phyloP scores from a whole-genome alignment of 2,797 vertebrate species.

The Crenuchus spilurus region DNA sequence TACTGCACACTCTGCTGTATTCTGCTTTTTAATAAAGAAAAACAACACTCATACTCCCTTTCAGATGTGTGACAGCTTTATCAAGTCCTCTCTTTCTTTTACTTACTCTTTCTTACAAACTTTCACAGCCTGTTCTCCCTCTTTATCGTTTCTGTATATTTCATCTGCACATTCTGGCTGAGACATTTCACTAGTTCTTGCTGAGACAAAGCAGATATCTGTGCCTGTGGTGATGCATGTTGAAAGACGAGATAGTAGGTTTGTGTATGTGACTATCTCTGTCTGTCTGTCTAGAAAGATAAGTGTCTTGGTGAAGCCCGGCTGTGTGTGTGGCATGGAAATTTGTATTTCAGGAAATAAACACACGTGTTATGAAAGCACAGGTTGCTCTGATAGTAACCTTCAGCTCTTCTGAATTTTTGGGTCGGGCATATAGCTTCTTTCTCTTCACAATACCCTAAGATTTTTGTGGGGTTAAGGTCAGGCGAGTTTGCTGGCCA shows the following conservation, averaged over 20 bases:
- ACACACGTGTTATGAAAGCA: too few relatives aligned
- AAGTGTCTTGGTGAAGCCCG: not conserved
- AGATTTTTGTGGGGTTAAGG: too few relatives aligned
- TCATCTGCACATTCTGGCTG: not conserved
- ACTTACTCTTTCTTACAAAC: not conserved
- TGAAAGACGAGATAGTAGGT: not conserved
- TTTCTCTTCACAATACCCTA: too few relatives aligned
- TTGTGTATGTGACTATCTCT: too few relatives aligned
- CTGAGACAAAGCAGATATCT: not conserved
- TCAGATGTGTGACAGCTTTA: not conserved
- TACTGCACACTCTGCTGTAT: not conserved
- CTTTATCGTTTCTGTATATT: conserved; percentile 4
- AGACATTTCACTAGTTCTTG: not conserved
- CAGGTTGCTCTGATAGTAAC: too few relatives aligned
- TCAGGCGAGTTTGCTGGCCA: too few relatives aligned
- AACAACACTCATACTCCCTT: not conserved
- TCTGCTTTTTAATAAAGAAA: not conserved
- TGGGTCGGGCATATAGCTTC: too few relatives aligned
- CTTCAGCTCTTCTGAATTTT: too few relatives aligned
- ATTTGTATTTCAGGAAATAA: too few relatives aligned
- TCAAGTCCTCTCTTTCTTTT: conserved; percentile 7
- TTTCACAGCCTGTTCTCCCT: not conserved
- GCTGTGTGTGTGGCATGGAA: not conserved
- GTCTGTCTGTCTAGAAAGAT: not conserved
- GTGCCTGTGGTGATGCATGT: not conserved